phyloP scores from a whole-genome alignment of 2,797 vertebrate genomes.

The Gallinago nigripennis region DNA sequence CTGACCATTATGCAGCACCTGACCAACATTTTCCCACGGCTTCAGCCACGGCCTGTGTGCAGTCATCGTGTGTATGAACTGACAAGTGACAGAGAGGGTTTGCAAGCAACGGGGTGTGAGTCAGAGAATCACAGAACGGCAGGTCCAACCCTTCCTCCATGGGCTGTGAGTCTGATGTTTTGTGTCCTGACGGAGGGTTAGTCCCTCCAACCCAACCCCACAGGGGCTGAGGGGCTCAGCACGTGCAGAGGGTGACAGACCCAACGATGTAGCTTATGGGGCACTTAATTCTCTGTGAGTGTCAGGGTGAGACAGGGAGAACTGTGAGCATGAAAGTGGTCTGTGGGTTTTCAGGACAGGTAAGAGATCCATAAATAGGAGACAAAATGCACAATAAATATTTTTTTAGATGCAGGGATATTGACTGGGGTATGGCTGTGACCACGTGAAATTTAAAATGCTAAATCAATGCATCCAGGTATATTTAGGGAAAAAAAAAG shows the following conservation, averaged over 20 bases:
- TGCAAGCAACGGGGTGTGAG: background rate
- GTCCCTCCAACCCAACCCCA: background rate
- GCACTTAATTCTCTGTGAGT: background rate
- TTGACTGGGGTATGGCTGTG: background rate
- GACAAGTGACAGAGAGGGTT: background rate
- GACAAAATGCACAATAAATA: background rate
- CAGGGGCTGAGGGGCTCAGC: background rate
- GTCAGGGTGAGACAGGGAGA: background rate
- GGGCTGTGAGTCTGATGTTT: background rate
- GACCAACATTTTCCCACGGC: background rate
- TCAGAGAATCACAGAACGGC: too few species aligned
- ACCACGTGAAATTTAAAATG: background rate
- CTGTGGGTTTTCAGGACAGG: background rate
- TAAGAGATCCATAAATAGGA: background rate
- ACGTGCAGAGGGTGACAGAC: background rate
- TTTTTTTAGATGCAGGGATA: background rate
- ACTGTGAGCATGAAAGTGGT: background rate
- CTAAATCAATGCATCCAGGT: background rate
- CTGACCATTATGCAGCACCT: background rate
- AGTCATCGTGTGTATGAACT: background rate
- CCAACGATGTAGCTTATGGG: background rate
- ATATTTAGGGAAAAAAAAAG: background rate
- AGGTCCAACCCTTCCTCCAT: background rate
- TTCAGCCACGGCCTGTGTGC: background rate
- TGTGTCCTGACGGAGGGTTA: background rate